Base-by-base conservation (phyloP, 2,797 vertebrate species). In the Mareca penelope region DNA sequence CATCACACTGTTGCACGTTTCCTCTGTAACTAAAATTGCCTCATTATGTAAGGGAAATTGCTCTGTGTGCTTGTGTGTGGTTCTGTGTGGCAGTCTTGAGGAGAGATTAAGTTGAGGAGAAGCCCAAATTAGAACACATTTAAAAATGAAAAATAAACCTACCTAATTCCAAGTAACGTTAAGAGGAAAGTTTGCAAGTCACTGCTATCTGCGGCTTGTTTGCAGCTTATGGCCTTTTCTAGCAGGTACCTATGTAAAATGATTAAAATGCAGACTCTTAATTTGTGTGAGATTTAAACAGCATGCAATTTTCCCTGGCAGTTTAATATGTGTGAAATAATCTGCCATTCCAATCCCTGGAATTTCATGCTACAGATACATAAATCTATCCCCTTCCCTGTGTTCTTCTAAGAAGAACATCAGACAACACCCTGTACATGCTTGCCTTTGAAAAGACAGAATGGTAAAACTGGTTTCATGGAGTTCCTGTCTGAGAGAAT, bases 401-500 rank as follows among this genome's bases (percentile, higher is more conserved):
- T 72, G 22, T 85, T 91, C 35, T 91, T 28, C 26, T 88, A 67
- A 50, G 31, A 75, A 33, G 55, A 89, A 73, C 64, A 85, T 59
- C 73, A 88, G 90, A 83, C 78, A 94, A 55, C 69, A 72, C 69
- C 46, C 57, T 6, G 5, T 9, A 50, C 40, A 21, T 39, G 42
- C 42, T 65, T 91, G n/a, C 39, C 83, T 91, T 92, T 94, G 88
- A 73, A 94, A 95, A 87, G 50, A 28, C 48, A 80, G 50, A 88
- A 94, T 46, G 29, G 91, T 77, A 80, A 79, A 93, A 94, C 85
- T 88, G 81, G 89, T 96, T 96, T 83, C 59, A 60, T 78, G 13
- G 33, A 73, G 61, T 18, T 90, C 48, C 63, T 68, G 44, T 89
- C 91, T 95, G 76, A 91, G 73, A 88, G 52, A 85, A 69, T 2